Conservation (phyloP, 2,113 vertebrate genomes). For the Bufo gargarizans region DNA sequence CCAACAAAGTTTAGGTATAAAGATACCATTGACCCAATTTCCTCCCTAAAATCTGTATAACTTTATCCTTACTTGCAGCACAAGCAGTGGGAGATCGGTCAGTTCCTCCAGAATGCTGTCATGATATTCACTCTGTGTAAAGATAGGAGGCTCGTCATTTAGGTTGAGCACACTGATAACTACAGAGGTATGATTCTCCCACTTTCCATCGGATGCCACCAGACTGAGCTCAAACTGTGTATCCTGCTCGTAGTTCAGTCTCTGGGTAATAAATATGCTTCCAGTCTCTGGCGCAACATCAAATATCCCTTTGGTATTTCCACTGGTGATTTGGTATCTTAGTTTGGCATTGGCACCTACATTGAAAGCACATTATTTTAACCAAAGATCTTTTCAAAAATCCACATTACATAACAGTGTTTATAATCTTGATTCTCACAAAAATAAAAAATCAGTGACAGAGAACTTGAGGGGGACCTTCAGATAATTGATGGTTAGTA, state of each 20-base stretch:
- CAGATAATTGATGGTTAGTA: no score
- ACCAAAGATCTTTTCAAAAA: neutral
- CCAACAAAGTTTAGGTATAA: neutral
- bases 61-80: conserved; percentile 76
- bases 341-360: conserved; percentile 85
- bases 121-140: conserved; percentile 81
- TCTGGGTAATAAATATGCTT: conserved; percentile 80
- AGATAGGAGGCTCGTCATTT: conserved; percentile 87
- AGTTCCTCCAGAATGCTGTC: conserved; percentile 80
- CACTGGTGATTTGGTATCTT: conserved; percentile 86
- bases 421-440: no score
- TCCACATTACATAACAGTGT: no score
- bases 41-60: neutral
- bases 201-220: conserved; percentile 88
- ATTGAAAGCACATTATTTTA: conserved; percentile 37
- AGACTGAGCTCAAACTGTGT: conserved; percentile 78
- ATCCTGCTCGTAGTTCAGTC: conserved; percentile 85
- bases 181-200: conserved; percentile 86
- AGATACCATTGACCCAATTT: neutral
- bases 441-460: no score
- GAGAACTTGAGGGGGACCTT: no score
- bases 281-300: conserved; percentile 86
- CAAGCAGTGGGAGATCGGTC: conserved; percentile 75
- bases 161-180: conserved; percentile 79
- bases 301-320: conserved; percentile 82